These are phyloP conservation scores for Andrena minutula DNA, from an alignment of 2,888 invertebrate species.

Conservation along the genomic window DNA sequence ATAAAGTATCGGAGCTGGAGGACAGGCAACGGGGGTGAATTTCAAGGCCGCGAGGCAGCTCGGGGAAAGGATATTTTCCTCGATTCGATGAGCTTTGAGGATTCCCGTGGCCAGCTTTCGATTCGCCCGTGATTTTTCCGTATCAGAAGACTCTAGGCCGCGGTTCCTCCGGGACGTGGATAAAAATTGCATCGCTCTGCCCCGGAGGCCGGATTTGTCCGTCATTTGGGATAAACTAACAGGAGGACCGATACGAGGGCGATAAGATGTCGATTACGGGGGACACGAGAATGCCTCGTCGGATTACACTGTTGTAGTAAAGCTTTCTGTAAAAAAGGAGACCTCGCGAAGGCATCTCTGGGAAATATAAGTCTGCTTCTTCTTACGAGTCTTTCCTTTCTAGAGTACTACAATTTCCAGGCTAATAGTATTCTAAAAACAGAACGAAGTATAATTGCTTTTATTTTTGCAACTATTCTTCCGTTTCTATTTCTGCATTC, in stretches of 20 bases:
- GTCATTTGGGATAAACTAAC: conserved; percentile 45
- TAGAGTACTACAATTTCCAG: too few species aligned
- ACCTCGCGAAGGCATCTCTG: neutral
- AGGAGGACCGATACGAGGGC: conserved; percentile 37
- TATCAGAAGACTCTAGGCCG: conserved; percentile 1
- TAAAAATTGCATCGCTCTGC: conserved; percentile 49
- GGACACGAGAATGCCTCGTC: neutral
- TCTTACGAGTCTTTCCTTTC: neutral
- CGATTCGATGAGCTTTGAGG: conserved; percentile 3
- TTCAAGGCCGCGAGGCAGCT: neutral
- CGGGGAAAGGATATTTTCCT: conserved; percentile 16
- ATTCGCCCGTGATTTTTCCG: conserved; percentile 30
- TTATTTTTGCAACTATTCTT: too few species aligned
- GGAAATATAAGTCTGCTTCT: neutral
- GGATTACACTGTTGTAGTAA: neutral
- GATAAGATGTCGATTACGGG: conserved; percentile 54
- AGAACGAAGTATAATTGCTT: too few species aligned
- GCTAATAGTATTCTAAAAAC: too few species aligned
- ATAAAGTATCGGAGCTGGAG: neutral
- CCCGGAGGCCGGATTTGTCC: conserved; percentile 22
- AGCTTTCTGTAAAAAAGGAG: neutral
- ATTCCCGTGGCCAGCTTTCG: conserved; percentile 1
- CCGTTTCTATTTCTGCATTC: too few species aligned
- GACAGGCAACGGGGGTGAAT: neutral
- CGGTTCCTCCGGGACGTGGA: neutral